Evolutionary conservation across 2,113 vertebrate species (phyloP).

Genomic region (Xenopus borealis): DNA sequence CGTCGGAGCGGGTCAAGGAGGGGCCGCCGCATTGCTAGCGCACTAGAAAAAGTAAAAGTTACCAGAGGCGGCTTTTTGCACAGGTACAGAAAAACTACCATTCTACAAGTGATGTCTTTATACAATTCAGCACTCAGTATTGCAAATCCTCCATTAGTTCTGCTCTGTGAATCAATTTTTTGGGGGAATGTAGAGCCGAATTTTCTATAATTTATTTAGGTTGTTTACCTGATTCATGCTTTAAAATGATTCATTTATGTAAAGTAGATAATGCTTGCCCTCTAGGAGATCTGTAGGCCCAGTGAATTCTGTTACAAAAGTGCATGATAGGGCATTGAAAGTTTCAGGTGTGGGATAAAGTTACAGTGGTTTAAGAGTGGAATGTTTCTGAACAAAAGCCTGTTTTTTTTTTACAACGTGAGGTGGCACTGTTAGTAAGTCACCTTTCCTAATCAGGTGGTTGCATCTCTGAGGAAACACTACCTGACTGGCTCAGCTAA

Average conservation of each 20-base stretch:
- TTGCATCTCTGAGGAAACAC: constrained; percentile 3
- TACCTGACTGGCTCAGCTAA: not conserved
- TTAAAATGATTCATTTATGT: not conserved
- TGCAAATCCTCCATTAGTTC: not conserved
- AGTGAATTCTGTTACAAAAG: not conserved
- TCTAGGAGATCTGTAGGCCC: not conserved
- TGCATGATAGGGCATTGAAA: not conserved
- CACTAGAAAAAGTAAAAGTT: too few relatives aligned
- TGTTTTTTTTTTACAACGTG: constrained; percentile 19
- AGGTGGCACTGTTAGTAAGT: not conserved
- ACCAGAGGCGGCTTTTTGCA: too few relatives aligned
- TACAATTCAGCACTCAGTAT: too few relatives aligned
- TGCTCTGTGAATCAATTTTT: not conserved
- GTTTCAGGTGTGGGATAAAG: constrained; percentile 9
- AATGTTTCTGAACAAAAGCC: constrained; percentile 15
- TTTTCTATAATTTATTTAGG: not conserved
- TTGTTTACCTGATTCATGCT: not conserved
- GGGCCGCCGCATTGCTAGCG: too few relatives aligned
- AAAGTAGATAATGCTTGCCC: not conserved
- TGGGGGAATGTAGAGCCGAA: not conserved
- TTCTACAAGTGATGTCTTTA: too few relatives aligned
- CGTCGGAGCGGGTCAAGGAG: too few relatives aligned
- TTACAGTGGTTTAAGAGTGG: constrained; percentile 4
- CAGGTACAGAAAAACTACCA: too few relatives aligned
- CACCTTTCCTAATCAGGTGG: constrained; percentile 4